Conservation (phyloP, 2,888 invertebrate genomes). For the Ischnura elegans region DNA sequence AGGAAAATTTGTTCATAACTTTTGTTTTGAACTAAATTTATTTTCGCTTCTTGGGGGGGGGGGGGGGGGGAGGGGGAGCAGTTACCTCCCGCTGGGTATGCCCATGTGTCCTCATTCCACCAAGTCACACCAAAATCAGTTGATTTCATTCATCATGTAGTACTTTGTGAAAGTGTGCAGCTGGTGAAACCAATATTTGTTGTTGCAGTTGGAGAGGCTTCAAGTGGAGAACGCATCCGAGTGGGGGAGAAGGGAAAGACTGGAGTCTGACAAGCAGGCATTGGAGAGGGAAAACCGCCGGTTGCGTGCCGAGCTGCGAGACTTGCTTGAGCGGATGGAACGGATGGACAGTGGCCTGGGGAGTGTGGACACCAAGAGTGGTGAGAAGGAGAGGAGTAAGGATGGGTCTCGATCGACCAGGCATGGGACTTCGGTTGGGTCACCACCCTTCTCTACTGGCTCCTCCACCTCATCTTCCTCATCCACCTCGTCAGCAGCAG, state of each 20-base stretch:
- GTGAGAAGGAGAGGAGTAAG: conserved; percentile 41
- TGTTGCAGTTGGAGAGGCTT: conserved; percentile 88
- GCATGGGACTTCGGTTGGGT: conserved; percentile 42
- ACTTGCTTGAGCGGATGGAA: conserved; percentile 86
- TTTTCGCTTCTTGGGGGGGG: too few species aligned
- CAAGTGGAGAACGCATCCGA: conserved; percentile 96
- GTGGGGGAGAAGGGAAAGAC: conserved; percentile 93
- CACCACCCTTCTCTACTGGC: conserved; percentile 50
- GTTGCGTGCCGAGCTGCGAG: conserved; percentile 83
- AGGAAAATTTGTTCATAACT: too few species aligned
- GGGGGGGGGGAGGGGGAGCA: too few species aligned
- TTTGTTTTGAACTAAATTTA: too few species aligned
- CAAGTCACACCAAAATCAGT: too few species aligned
- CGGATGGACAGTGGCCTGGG: conserved; percentile 82
- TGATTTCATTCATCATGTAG: too few species aligned
- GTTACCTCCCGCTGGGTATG: too few species aligned
- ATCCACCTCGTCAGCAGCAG: conserved; percentile 53
- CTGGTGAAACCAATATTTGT: not conserved
- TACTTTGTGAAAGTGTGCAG: not conserved
- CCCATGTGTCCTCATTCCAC: too few species aligned
- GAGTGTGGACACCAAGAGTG: conserved; percentile 79
- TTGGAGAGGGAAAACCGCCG: conserved; percentile 95
- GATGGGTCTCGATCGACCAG: conserved; percentile 25
- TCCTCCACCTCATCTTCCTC: conserved; percentile 48
- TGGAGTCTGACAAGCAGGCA: conserved; percentile 93